Evolutionary conservation across 2,113 vertebrate genomes (phyloP), one percentile per base, ranked within the genome.

Genomic region (Alosa alosa): DNA sequence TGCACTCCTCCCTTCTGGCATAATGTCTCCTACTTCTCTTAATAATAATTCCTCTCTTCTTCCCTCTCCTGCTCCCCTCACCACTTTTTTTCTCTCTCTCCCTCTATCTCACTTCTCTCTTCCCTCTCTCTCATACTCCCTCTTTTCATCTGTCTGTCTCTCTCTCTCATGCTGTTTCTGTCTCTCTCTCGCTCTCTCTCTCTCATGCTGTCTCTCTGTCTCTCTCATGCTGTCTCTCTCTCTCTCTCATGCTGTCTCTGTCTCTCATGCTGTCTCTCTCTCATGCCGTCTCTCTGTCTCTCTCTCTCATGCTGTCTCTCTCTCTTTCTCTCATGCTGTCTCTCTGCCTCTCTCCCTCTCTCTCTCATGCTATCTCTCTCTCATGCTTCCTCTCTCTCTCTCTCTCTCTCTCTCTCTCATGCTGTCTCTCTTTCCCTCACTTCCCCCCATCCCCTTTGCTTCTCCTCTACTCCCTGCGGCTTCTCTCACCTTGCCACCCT

Each of bases 341-440:
- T 89, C 90, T 89, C 81, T 91, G 78, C 50, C 88, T 81, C 89
- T 91, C 84, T 88, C 89, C 88, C 52, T 89, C 88, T 84, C 87
- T 90, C 89, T 86, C 75, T 81, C 84, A 64, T 84, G 57, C 86
- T 86, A 87, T 88, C 88, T 57, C 81, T 85, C 55, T 83, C 83
- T 85, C 84, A n/a, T 68, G 18, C 22, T 78, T 39, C 83, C 17
- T 83, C 68, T 39, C 11, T 39, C n/a, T 68, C n/a, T 68, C 57
- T 60, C 57, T 7, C 49, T 55, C 52, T 55, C 52, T 55, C 13
- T 68, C n/a, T 68, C 57, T 60, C 57, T 7, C 49, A 81, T 81
- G 84, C 85, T 89, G 86, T 55, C 52, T 55, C 52, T 55, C 13
- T 55, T 11, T 55, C 52, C 11, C 17, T 57, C 52, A 3, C 52